Base-by-base conservation (phyloP, 2,113 vertebrate species). In the Nymphicus hollandicus region DNA sequence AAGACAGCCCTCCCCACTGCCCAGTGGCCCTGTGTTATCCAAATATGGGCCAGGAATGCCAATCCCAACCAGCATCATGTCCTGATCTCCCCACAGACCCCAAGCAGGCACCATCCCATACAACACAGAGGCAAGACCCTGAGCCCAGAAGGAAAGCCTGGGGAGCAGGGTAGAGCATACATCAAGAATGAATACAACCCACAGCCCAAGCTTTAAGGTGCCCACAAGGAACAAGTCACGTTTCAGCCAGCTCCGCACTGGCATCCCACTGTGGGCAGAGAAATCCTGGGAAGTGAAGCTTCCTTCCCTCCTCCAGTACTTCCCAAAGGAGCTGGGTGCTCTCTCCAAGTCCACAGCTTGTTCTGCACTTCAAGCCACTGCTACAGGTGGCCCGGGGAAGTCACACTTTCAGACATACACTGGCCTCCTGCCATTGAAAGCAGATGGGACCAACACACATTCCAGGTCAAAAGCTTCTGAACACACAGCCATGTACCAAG, bases 401-500 rank as follows among this genome's bases (percentile, higher is more conserved):
- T 25, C 47, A n/a, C 58, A 24, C 10, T 7, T 5, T 20, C 50
- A 70, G 29, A n/a, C 19, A 78, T 33, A 78, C 50, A 23, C 0
- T 23, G 15, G 29, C 13, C 50, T 52, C 17, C 82, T 35, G 43
- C 24, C 50, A 27, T 11, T 27, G 29, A 60, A 64, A 88, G 27
- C 1, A 35, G 55, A 25, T 17, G 7, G 46, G 43, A 63, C 33
- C 43, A 41, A 46, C 28, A 52, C 11, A 17, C 12, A 43, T 15
- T 29, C 33, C 17, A 43, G 19, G 39, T 35, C 63, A 64, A 41
- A 13, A 66, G 50, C 39, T 82, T 47, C 49, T 5, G 16, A 44
- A 44, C 29, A 41, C 39, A n/a, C 0, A 0, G 43, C 43, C 33
- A 7, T 1, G 0, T 3, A 28, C 19, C 35, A 65, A 50, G 18